Percentiles rank a stretch among this genome's conserved stretches.
phyloP scores from a whole-genome alignment of 1,140 invertebrate species.

The Rhopalosiphum maidis region DNA sequence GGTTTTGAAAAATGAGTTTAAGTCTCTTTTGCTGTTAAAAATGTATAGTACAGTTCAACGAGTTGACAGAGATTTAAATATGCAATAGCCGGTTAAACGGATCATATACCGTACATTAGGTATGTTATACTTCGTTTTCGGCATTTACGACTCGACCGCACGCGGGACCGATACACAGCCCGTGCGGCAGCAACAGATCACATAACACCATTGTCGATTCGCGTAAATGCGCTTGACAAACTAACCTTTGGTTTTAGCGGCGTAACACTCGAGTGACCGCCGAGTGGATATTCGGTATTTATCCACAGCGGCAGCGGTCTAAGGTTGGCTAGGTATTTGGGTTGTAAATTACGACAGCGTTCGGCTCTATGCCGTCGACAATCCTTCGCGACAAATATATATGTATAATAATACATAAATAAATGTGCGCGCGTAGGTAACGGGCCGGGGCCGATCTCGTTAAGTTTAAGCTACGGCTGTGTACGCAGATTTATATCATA shows the following conservation, averaged over 20 bases:
- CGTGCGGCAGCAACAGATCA: neutral
- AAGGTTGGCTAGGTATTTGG: conserved; percentile 54
- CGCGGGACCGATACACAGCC: neutral
- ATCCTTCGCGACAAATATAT: conserved; percentile 40
- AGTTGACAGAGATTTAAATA: neutral
- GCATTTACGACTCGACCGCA: neutral
- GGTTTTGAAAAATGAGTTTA: neutral
- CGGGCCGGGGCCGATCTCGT: neutral
- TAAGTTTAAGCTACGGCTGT: neutral
- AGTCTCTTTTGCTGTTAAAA: neutral
- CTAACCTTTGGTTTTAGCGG: neutral
- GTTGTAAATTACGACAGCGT: conserved; percentile 44
- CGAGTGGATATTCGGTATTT: conserved; percentile 51
- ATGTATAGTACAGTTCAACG: neutral
- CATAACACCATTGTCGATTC: neutral
- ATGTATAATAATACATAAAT: neutral
- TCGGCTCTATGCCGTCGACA: neutral
- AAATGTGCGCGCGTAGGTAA: neutral
- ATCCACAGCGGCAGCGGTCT: neutral
- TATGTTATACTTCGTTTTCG: neutral
- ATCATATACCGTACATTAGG: neutral
- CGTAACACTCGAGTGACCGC: conserved; percentile 35
- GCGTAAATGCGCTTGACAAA: neutral
- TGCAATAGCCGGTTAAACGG: neutral
- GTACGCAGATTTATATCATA: neutral